Evolutionary conservation across 2,888 invertebrate species (phyloP), one percentile per base, ranked within the genome.

Genomic region (Hanleya hanleyi): DNA sequence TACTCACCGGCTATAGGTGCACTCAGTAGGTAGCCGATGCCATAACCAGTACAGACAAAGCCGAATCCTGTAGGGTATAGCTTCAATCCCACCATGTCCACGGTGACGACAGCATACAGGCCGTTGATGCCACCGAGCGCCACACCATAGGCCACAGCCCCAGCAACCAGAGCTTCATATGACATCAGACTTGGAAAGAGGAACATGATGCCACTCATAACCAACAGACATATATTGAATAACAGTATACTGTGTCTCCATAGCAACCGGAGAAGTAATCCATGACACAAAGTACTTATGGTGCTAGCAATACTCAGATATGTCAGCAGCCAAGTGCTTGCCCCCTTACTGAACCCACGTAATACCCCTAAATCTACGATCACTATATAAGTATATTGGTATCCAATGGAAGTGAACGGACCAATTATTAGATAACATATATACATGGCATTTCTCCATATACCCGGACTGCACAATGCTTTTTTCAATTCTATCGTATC

Each of bases 271-370:
- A 57, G 1, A 18, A 57, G 15, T 22, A 22, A 57, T 4, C 57
- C 57, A 57, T 29, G 29, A 26, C 57, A 57, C 3, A 57, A 32
- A 57, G 7, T 7, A 29, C 26, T 29, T 3, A 57, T 4, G 26
- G 57, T 57, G 57, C 57, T 57, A 32, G 57, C 5, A 15, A 57
- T 4, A 29, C 57, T 57, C 57, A 57, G 22, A 57, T 57, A 57
- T 22, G 57, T 57, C 4, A 57, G 32, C 9, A 57, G 29, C 4
- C 22, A 57, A 15, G 57, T 57, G 9, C 57, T 57, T 57, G 26
- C 1, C 4, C 22, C 26, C 32, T 57, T 57, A 26, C 2, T 7
- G 26, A 57, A 57, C 12, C 57, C 57, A 4, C 22, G 57, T 9
- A 57, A 26, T 15, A 57, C 29, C 4, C 57, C 57, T 2, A 57